Percentiles rank a stretch among this genome's conserved stretches.
Conservation (phyloP, 1,140 invertebrate species). For the Trachymyrmex septentrionalis region DNA sequence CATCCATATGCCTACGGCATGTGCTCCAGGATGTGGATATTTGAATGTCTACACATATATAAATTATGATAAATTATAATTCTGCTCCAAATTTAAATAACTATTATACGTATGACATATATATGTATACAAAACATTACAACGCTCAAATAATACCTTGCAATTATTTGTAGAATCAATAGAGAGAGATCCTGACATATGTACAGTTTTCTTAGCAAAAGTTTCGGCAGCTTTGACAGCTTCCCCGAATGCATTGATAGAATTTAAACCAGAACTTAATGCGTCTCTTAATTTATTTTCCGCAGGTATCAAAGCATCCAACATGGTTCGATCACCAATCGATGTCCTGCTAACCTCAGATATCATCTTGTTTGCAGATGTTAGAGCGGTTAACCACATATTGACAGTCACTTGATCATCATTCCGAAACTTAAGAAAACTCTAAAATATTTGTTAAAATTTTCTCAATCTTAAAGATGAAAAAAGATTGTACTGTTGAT, state of each 20-base stretch:
- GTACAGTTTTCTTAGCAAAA: conserved; percentile 85
- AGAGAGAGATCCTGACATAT: conserved; percentile 76
- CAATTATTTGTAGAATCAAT: background rate
- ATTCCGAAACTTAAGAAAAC: conserved; percentile 65
- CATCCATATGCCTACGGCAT: conserved; percentile 88
- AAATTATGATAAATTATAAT: conserved; percentile 20
- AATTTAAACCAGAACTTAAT: conserved; percentile 67
- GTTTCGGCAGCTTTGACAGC: conserved; percentile 86
- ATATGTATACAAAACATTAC: background rate
- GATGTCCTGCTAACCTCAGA: conserved; percentile 85
- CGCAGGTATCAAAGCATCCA: conserved; percentile 85
- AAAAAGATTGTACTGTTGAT: conserved; percentile 15
- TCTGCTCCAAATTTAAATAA: conserved; percentile 11
- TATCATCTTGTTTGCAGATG: conserved; percentile 82
- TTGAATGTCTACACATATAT: conserved; percentile 68
- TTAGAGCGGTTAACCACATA: conserved; percentile 82
- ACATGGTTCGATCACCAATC: conserved; percentile 88
- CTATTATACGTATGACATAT: background rate
- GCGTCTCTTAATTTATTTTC: conserved; percentile 71
- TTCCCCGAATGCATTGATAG: conserved; percentile 83
- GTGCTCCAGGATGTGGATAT: conserved; percentile 88
- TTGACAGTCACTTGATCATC: conserved; percentile 63
- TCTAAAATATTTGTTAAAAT: conserved; percentile 64
- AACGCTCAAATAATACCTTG: conserved; percentile 8
- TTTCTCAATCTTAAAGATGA: background rate